A percentile compares a stretch with the other conserved stretches of the same genome.
These are phyloP conservation scores for Nanorana parkeri DNA, from an alignment of 2,113 vertebrate species.

Conservation along the genomic window DNA sequence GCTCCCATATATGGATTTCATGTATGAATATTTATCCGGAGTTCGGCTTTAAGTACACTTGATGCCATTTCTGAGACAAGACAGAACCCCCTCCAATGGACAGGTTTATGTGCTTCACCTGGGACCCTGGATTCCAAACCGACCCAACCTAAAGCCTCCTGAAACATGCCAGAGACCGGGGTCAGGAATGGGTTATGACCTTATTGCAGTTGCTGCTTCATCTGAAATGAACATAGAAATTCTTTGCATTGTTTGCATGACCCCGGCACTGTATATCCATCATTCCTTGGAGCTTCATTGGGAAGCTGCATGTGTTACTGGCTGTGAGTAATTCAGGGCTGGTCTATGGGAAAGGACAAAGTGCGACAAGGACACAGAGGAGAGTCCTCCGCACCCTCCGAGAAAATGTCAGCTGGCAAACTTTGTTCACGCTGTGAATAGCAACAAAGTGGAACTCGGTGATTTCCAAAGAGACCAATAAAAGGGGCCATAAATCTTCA, in stretches of 20 bases:
- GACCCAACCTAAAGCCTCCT: too few species aligned
- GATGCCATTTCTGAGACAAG: too few species aligned
- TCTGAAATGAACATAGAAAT: not conserved
- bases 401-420: not conserved
- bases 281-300: not conserved
- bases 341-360: slow-evolving; percentile 20
- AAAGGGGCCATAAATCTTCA: not conserved
- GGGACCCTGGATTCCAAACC: too few species aligned
- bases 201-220: not conserved
- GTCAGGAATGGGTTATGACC: not conserved
- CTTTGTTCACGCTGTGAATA: slow-evolving; percentile 1
- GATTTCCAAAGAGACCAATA: not conserved
- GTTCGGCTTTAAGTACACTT: too few species aligned
- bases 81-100: too few species aligned
- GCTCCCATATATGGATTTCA: too few species aligned
- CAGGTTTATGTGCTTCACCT: too few species aligned
- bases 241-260: slow-evolving; percentile 12
- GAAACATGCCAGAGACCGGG: not conserved
- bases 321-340: slow-evolving; percentile 20
- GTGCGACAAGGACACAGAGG: not conserved
- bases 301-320: not conserved
- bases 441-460: not conserved
- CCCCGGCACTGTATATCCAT: not conserved
- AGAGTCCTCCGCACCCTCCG: not conserved
- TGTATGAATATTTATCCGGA: too few species aligned